Conservation (phyloP, 2,113 vertebrate genomes). For the Pachycephala philippinensis region DNA sequence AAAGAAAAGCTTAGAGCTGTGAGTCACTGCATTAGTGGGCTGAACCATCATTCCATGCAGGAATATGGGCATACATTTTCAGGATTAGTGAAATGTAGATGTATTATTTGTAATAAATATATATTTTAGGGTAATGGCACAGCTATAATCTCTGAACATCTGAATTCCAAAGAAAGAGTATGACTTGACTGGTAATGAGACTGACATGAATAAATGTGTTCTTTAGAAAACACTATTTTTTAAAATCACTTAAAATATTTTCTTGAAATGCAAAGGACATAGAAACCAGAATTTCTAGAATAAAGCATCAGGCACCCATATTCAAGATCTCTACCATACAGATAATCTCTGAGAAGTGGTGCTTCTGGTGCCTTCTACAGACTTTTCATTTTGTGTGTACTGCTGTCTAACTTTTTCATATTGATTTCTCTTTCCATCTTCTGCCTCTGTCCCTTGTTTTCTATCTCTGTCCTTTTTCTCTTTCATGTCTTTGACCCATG, state of each 20-base stretch:
- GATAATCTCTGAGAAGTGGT: neutral
- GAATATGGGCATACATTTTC: neutral
- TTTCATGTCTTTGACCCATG: neutral
- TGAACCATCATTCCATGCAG: neutral
- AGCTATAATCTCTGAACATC: slow-evolving; percentile 13
- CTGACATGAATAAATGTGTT: neutral
- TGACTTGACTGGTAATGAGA: neutral
- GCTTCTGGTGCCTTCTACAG: neutral
- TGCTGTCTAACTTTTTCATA: neutral
- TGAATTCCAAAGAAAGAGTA: slow-evolving; percentile 28
- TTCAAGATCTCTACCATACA: neutral
- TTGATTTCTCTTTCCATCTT: neutral
- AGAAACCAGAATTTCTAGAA: neutral
- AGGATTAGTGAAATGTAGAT: neutral
- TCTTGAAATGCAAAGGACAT: neutral
- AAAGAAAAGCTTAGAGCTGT: neutral
- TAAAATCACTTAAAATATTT: neutral
- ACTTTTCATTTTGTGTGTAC: neutral
- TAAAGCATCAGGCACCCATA: neutral
- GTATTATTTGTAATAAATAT: slow-evolving; percentile 16
- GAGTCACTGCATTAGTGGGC: slow-evolving; percentile 1
- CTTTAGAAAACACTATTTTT: neutral
- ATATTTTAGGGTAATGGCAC: neutral
- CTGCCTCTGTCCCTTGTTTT: neutral
- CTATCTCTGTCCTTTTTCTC: neutral